A percentile compares a stretch with the other conserved stretches of the same genome.
These are phyloP conservation scores for Proterorhinus semilunaris DNA, from an alignment of 2,113 vertebrate species.

Conservation along the genomic window DNA sequence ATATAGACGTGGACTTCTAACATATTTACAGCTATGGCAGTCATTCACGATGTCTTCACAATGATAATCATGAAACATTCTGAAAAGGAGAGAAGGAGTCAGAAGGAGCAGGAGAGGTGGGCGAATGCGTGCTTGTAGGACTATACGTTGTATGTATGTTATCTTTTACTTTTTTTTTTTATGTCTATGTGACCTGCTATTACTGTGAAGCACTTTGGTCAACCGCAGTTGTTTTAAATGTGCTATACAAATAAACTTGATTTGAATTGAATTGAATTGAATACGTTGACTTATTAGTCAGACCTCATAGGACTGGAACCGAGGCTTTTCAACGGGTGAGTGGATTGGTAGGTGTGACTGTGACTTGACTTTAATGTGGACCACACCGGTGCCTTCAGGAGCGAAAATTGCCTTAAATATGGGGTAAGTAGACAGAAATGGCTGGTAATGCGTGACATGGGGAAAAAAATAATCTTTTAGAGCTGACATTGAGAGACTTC, in stretches of 20 bases:
- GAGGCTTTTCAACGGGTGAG: slow-evolving; percentile 44
- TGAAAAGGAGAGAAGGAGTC: background rate
- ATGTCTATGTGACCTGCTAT: no score
- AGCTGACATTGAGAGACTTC: slow-evolving; percentile 58
- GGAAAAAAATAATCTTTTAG: slow-evolving; percentile 66
- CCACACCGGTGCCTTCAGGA: slow-evolving; percentile 53
- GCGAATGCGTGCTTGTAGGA: background rate
- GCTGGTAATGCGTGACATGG: slow-evolving; percentile 63
- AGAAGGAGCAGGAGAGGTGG: slow-evolving; percentile 5
- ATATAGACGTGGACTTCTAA: no score
- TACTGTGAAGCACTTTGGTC: no score
- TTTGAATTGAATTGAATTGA: no score
- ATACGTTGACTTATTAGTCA: slow-evolving; percentile 14
- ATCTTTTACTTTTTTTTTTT: no score
- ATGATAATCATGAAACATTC: slow-evolving; percentile 5
- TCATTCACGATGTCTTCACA: background rate
- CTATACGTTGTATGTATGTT: background rate
- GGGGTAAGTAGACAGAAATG: slow-evolving; percentile 71
- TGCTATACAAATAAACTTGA: no score
- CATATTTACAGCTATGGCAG: background rate
- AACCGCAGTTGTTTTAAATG: no score
- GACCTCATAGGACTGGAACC: slow-evolving; percentile 22
- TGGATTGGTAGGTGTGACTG: slow-evolving; percentile 47
- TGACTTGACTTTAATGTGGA: slow-evolving; percentile 67
- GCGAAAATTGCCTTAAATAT: slow-evolving; percentile 74